Evolutionary conservation across 2,888 invertebrate species (phyloP), one percentile per base, ranked within the genome.

Genomic region (Glaucopsyche alexis): DNA sequence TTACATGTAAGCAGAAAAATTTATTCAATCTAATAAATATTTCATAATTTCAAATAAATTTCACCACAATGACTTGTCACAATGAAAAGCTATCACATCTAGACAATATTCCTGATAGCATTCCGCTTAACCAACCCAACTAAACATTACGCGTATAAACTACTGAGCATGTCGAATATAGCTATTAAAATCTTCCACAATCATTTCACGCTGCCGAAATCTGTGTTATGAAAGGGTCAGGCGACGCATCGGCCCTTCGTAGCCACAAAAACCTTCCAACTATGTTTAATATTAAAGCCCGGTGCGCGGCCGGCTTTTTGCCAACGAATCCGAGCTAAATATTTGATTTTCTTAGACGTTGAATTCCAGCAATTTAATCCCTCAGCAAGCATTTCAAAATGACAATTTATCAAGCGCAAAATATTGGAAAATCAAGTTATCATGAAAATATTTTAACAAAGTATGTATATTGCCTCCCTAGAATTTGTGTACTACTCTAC

Each of bases 261-360:
- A 75, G 82, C 78, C 77, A 83, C 90, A 91, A 92, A 92, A 92
- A 91, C 83, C 79, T 78, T 84, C 81, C 86, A 91, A 91, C 90
- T 91, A 91, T 89, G 91, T 90, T 91, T 89, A 90, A 92, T 90
- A 90, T 92, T 89, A 90, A 88, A 90, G 86, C 88, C 88, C 88
- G 88, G 86, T 85, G 86, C 87, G 89, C 80, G 79, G 76, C 77
- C 74, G 72, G 74, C 76, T 81, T 81, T 81, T 81, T 81, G 80
- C 80, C 74, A 74, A 75, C 76, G 77, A 76, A 77, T 76, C 74
- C 74, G 69, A 67, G 74, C 72, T 75, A 74, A 72, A 76, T 75
- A 75, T 75, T 77, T 76, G 74, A 77, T 69, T 29, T 69, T 69
- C 69, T 47, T 69, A 69, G 49, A 67, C 9, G 45, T 16, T 45